Evolutionary conservation across 2,797 vertebrate genomes (phyloP).

Genomic region (Carduelis carduelis): DNA sequence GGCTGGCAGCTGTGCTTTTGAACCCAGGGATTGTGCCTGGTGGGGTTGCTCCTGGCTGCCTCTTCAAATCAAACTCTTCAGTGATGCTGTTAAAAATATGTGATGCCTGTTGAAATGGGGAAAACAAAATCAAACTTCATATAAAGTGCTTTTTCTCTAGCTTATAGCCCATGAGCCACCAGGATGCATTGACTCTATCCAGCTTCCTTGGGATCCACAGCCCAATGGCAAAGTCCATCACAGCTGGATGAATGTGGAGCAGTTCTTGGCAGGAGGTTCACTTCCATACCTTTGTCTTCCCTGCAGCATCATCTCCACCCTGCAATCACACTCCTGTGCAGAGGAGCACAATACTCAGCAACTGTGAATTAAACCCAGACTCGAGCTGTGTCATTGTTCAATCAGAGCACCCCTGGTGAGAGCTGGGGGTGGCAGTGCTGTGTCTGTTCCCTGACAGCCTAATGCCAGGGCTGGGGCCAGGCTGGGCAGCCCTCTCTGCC

Average conservation of each 20-base stretch:
- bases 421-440: neutral
- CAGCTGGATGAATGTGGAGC: neutral
- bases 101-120: neutral
- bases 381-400: neutral
- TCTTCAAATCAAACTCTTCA: neutral
- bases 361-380: neutral
- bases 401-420: neutral
- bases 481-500: neutral
- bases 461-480: neutral
- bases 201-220: neutral
- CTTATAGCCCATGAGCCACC: neutral
- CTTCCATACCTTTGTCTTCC: neutral
- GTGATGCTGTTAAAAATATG: neutral
- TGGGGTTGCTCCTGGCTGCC: neutral
- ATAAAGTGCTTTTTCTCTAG: neutral
- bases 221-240: neutral
- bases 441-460: neutral
- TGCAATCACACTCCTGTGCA: neutral
- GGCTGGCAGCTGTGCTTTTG: neutral
- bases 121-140: neutral
- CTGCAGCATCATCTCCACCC: accelerated
- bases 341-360: neutral
- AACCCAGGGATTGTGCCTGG: neutral
- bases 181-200: neutral
- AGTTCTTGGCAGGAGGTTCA: neutral